Conservation (phyloP, 2,113 vertebrate species). For the Penelope pileata region DNA sequence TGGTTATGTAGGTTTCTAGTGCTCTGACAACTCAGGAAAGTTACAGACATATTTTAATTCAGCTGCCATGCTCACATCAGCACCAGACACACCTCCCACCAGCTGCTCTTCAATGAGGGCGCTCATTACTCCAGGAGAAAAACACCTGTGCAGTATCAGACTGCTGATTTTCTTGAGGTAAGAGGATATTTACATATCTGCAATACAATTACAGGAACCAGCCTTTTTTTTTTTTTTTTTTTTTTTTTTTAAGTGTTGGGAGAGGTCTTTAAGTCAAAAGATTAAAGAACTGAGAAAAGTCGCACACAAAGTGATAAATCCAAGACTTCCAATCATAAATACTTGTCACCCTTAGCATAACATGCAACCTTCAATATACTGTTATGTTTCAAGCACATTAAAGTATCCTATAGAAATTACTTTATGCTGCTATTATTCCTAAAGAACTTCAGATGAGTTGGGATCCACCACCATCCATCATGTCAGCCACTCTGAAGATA, state of each 20-base stretch:
- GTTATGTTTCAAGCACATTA: constrained; percentile 7
- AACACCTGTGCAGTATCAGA: background rate
- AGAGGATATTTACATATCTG: background rate
- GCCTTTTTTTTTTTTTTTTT: background rate
- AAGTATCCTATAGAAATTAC: background rate
- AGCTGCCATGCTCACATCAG: background rate
- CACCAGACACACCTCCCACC: background rate
- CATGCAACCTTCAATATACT: background rate
- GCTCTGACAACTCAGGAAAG: background rate
- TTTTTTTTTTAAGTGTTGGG: background rate
- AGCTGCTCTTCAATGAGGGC: background rate
- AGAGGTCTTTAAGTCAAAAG: background rate
- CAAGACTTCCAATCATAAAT: constrained; percentile 17
- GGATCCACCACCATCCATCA: constrained; percentile 45
- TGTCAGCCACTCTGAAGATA: constrained; percentile 15
- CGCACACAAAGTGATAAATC: background rate
- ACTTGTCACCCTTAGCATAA: constrained; percentile 20
- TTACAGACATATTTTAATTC: background rate
- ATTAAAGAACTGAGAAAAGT: background rate
- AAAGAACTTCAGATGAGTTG: constrained; percentile 20
- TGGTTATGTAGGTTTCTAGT: background rate
- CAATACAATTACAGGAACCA: background rate
- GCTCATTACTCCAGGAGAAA: background rate
- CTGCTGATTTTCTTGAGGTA: background rate
- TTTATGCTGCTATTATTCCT: constrained; percentile 21